phyloP scores from a whole-genome alignment of 2,888 invertebrate species.

The Icerya purchasi region DNA sequence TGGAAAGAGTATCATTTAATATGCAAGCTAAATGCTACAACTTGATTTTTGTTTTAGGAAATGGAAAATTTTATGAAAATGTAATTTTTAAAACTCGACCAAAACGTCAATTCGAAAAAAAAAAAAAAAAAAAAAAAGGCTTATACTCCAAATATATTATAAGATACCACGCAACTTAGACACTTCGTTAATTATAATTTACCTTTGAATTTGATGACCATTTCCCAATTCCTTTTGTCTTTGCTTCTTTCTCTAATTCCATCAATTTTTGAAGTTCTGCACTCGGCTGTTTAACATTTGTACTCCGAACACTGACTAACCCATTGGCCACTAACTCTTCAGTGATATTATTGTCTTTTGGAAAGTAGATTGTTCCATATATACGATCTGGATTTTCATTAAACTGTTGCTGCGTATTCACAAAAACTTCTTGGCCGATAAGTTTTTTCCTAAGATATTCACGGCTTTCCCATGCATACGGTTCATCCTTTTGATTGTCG shows the following conservation, averaged over 20 bases:
- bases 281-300: slow-evolving; percentile 36
- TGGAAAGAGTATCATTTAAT: no score
- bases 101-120: no score
- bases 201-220: slow-evolving; percentile 31
- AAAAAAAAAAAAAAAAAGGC: no score
- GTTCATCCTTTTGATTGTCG: slow-evolving; percentile 45
- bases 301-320: slow-evolving; percentile 52
- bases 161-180: no score
- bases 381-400: slow-evolving; percentile 6
- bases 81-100: no score
- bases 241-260: slow-evolving; percentile 78
- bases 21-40: no score
- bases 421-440: slow-evolving; percentile 67
- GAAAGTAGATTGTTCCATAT: slow-evolving; percentile 7
- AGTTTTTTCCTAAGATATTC: slow-evolving; percentile 83
- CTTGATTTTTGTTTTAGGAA: no score
- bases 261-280: slow-evolving; percentile 39
- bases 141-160: no score
- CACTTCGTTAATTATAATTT: no score
- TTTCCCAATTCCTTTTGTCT: slow-evolving; percentile 65
- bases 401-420: slow-evolving; percentile 10
- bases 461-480: slow-evolving; percentile 93
- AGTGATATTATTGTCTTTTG: slow-evolving; percentile 59
- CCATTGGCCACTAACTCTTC: slow-evolving; percentile 79
- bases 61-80: no score